phyloP scores from a whole-genome alignment of 2,888 invertebrate species.

The Tryphoninae sp. region DNA sequence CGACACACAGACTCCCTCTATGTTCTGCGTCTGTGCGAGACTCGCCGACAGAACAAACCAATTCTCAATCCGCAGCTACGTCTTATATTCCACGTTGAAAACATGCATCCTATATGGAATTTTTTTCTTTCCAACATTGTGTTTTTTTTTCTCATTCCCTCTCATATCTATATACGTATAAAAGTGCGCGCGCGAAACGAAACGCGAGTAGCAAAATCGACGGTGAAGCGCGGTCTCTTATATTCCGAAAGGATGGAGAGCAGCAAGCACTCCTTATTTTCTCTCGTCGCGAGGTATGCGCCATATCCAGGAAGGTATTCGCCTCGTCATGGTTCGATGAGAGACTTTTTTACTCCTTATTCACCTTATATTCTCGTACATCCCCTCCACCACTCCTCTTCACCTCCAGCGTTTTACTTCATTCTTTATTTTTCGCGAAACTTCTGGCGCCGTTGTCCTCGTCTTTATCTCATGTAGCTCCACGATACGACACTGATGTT shows the following conservation, averaged over 20 bases:
- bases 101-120: background rate
- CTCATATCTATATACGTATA: background rate
- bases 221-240: background rate
- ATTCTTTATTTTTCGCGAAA: background rate
- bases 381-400: slow-evolving; percentile 3
- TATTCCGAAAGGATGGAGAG: slow-evolving; percentile 47
- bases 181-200: background rate
- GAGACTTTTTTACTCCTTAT: slow-evolving; percentile 60
- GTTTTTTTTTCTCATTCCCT: background rate
- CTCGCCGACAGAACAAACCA: slow-evolving; percentile 19
- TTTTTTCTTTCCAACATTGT: background rate
- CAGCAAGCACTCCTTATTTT: slow-evolving; percentile 56
- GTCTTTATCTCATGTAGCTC: slow-evolving; percentile 6
- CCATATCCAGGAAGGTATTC: slow-evolving; percentile 75
- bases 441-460: background rate
- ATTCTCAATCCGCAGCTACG: slow-evolving; percentile 26
- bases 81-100: slow-evolving; percentile 18
- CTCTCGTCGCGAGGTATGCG: slow-evolving; percentile 61
- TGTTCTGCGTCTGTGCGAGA: background rate
- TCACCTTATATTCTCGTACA: slow-evolving; percentile 25
- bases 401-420: slow-evolving; percentile 9
- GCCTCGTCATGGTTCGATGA: slow-evolving; percentile 73
- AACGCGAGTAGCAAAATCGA: slow-evolving; percentile 12
- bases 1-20: too few relatives aligned
- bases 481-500: background rate